Conservation (phyloP, 2,797 vertebrate species). For the Myripristis murdjan region DNA sequence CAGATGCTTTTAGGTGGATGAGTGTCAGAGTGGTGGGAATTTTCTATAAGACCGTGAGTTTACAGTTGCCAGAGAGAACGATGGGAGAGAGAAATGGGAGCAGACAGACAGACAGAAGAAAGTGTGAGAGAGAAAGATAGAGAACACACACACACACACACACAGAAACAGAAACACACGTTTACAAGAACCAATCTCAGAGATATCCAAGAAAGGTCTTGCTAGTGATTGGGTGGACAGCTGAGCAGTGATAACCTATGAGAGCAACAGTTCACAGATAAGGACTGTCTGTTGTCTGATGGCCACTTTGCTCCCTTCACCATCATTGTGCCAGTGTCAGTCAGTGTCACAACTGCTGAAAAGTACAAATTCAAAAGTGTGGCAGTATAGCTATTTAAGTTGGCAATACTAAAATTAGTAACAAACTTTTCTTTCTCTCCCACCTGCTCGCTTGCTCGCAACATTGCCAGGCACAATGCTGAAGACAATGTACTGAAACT, state of each 20-base stretch:
- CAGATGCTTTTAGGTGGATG: slow-evolving; percentile 77
- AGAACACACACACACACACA: no score
- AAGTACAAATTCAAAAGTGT: slow-evolving; percentile 31
- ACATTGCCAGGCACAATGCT: slow-evolving; percentile 23
- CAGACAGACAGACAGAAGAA: slow-evolving; percentile 31
- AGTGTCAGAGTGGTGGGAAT: slow-evolving; percentile 75
- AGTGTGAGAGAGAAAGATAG: slow-evolving; percentile 35
- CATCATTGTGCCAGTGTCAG: slow-evolving; percentile 71
- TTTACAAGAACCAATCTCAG: slow-evolving; percentile 74
- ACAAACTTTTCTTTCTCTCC: slow-evolving; percentile 14
- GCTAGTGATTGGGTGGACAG: slow-evolving; percentile 77
- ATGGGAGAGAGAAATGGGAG: slow-evolving; percentile 15
- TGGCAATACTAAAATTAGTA: slow-evolving; percentile 49
- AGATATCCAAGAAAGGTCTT: slow-evolving; percentile 76
- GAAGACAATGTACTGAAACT: slow-evolving; percentile 26
- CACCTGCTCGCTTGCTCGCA: not conserved
- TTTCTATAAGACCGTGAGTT: slow-evolving; percentile 71
- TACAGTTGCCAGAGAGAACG: slow-evolving; percentile 56
- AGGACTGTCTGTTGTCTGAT: slow-evolving; percentile 74
- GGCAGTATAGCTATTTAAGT: slow-evolving; percentile 28
- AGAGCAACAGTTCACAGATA: slow-evolving; percentile 75
- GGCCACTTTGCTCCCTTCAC: slow-evolving; percentile 70
- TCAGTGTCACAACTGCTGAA: slow-evolving; percentile 71
- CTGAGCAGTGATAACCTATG: slow-evolving; percentile 74
- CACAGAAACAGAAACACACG: slow-evolving; percentile 51